Conservation (phyloP, 2,888 invertebrate genomes). For the Eueremaeus valkanovi region DNA sequence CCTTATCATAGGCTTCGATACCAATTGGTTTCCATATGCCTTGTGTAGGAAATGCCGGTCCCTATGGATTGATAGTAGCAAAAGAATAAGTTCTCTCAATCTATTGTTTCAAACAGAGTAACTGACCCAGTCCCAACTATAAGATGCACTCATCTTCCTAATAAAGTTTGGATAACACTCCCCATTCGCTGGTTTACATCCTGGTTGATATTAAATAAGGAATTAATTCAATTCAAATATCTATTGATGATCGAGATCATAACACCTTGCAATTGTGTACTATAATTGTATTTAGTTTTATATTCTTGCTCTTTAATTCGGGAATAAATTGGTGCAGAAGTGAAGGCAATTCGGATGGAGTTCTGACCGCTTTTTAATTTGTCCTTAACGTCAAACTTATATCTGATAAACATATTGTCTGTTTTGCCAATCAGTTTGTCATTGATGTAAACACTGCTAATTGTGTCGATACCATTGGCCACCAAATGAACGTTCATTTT, state of each 20-base stretch:
- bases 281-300: neutral
- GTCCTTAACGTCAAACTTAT: slow-evolving; percentile 65
- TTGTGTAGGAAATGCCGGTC: slow-evolving; percentile 85
- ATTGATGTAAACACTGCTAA: slow-evolving; percentile 71
- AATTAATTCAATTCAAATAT: too few species aligned
- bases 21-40: slow-evolving; percentile 78
- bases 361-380: slow-evolving; percentile 50
- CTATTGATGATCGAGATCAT: too few species aligned
- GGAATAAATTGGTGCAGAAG: slow-evolving; percentile 37
- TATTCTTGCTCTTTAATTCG: neutral
- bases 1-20: slow-evolving; percentile 63
- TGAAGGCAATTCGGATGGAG: slow-evolving; percentile 21
- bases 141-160: slow-evolving; percentile 89
- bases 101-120: too few species aligned
- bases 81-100: neutral
- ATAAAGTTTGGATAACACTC: slow-evolving; percentile 86
- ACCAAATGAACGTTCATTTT: slow-evolving; percentile 58
- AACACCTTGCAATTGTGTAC: neutral
- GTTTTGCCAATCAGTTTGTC: slow-evolving; percentile 61
- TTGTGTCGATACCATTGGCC: slow-evolving; percentile 81
- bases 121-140: slow-evolving; percentile 81
- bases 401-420: slow-evolving; percentile 80
- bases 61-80: slow-evolving; percentile 51
- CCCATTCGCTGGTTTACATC: slow-evolving; percentile 34
- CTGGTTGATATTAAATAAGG: neutral